Base-by-base conservation (phyloP, 2,888 invertebrate genomes). In the Pristionchus arcanus region DNA sequence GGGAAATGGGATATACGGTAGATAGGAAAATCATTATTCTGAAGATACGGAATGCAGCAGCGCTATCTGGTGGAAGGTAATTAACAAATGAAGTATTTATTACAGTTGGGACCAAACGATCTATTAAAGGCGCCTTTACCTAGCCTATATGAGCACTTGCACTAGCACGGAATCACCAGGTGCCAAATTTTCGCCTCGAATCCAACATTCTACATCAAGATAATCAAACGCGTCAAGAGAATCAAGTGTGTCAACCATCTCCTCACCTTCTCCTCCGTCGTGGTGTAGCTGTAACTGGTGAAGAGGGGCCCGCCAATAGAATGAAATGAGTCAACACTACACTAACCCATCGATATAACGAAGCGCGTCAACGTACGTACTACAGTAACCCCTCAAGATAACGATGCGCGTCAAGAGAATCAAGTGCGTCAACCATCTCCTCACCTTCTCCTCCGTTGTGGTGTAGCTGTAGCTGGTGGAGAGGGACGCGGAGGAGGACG, bases 401-500 rank as follows among this genome's bases (percentile, higher is more conserved):
- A 59, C 21, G 59, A 25, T 5, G 3, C 7, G 59, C 59, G 19
- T 21, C 59, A 59, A 59, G 59, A 19, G 11, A 7, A 25, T 7
- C 19, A 25, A 25, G 59, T 59, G 59, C 59, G 25, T 21, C 59
- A 7, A 5, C n/a, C n/a, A n/a, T n/a, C 21, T 63, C 1, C 81
- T 81, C 81, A 49, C 81, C 81, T 28, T 81, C 28, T 81, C 81
- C 49, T 81, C 81, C n/a, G n/a, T n/a, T n/a, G n/a, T n/a, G 15
- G 15, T 28, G 42, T 34, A 42, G 42, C 21, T 42, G 77, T 42
- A 9, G 37, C 42, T 34, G 49, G 31, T 42, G 77, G 81, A 81
- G 81, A 81, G 81, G 81, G 81, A 81, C 49, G 81, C 81, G 49
- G 81, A 81, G 49, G 81, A 25, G 74, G 74, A 42, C 16, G 34